Conservation (phyloP, 2,888 invertebrate species). For the Allacma fusca region DNA sequence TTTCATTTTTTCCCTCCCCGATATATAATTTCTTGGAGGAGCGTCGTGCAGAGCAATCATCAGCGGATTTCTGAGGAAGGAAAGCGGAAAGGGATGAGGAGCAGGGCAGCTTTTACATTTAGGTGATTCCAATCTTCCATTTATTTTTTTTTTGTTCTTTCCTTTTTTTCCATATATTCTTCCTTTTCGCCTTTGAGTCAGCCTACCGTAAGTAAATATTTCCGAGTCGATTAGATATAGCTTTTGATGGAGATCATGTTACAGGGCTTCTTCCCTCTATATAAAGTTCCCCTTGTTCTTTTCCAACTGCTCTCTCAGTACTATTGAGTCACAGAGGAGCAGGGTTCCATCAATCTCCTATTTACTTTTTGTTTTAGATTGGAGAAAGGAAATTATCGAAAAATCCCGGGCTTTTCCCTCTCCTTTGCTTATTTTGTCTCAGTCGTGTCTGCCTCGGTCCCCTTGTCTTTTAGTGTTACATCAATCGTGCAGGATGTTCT, state of each 20-base stretch:
- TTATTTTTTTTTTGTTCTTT: not conserved
- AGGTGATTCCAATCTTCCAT: conserved; percentile 2
- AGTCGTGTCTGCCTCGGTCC: too few species aligned
- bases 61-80: not conserved
- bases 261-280: too few species aligned
- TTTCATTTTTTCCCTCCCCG: not conserved
- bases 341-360: too few species aligned
- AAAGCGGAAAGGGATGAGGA: conserved; percentile 1
- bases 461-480: too few species aligned
- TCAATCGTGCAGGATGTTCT: too few species aligned
- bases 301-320: not conserved
- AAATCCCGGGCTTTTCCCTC: too few species aligned
- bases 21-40: not conserved
- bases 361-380: too few species aligned
- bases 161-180: not conserved
- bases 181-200: not conserved
- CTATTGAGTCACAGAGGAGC: too few species aligned
- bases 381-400: not conserved
- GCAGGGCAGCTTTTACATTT: not conserved
- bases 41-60: not conserved
- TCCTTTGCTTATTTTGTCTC: too few species aligned
- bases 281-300: not conserved
- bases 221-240: conserved; percentile 35
- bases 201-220: conserved; percentile 32
- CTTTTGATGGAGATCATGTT: conserved; percentile 11